Evolutionary conservation across 1,140 invertebrate species (phyloP).

Genomic region (Pteromalus puparum): DNA sequence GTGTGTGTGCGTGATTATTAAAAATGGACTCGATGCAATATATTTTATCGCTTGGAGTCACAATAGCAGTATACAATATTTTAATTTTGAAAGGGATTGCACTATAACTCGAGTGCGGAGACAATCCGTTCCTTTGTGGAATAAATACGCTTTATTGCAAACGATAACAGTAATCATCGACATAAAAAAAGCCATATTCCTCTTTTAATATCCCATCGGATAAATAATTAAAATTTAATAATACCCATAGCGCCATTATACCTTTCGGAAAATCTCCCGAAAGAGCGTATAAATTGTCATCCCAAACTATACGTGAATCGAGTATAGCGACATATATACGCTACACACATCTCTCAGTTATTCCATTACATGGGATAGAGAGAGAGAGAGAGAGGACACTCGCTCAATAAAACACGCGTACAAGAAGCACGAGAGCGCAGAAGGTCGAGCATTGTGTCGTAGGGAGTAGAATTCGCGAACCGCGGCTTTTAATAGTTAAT

Average conservation of each 20-base stretch:
- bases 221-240: background rate
- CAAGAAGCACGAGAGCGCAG: background rate
- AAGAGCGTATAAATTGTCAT: background rate
- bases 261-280: background rate
- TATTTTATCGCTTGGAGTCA: no score
- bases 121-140: no score
- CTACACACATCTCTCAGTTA: background rate
- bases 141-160: no score
- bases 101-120: no score
- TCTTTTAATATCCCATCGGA: background rate
- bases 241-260: background rate
- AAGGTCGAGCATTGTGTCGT: background rate
- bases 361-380: background rate
- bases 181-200: no score
- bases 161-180: no score
- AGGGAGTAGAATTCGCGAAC: background rate
- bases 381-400: background rate
- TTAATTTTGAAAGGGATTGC: no score
- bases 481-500: slow-evolving; percentile 25
- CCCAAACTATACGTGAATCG: background rate
- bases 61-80: no score
- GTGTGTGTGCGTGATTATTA: background rate
- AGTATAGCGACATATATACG: background rate
- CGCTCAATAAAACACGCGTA: background rate
- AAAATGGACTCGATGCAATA: background rate